These are phyloP conservation scores for Drosophila stalkeri DNA, from an alignment of 2,888 invertebrate genomes.

Conservation along the genomic window DNA sequence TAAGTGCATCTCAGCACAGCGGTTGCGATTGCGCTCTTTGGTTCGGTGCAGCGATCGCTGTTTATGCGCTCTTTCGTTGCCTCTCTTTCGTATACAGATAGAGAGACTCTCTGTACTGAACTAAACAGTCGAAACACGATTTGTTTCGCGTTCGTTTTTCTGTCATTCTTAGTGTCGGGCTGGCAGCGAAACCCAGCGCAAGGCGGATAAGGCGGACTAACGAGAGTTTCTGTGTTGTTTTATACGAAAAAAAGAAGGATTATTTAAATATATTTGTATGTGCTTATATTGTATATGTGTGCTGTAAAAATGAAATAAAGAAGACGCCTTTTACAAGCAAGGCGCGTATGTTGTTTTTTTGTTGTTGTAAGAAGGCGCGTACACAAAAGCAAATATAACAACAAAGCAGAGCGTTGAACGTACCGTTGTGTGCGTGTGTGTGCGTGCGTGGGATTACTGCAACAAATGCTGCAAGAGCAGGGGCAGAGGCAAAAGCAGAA, in stretches of 20 bases:
- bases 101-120: not conserved
- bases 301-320: slow-evolving; percentile 30
- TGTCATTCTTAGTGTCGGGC: slow-evolving; percentile 35
- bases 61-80: not conserved
- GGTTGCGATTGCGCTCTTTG: not conserved
- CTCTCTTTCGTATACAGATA: not conserved
- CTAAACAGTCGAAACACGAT: slow-evolving; percentile 27
- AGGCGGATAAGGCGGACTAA: slow-evolving; percentile 40
- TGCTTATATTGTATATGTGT: slow-evolving; percentile 6
- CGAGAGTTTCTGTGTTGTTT: slow-evolving; percentile 42
- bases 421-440: slow-evolving; percentile 2
- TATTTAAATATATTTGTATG: slow-evolving; percentile 42
- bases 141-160: slow-evolving; percentile 29
- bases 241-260: slow-evolving; percentile 31
- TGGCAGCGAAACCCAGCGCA: slow-evolving; percentile 54
- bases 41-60: slow-evolving; percentile 11
- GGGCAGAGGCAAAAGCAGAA: slow-evolving; percentile 1
- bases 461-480: slow-evolving; percentile 24
- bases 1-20: slow-evolving; percentile 8
- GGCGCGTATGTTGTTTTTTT: slow-evolving; percentile 41
- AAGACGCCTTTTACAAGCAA: slow-evolving; percentile 23
- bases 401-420: slow-evolving; percentile 31
- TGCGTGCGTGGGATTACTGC: slow-evolving; percentile 42
- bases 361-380: slow-evolving; percentile 41
- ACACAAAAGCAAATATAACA: slow-evolving; percentile 48